Percentiles rank a stretch among this genome's conserved stretches.
These are phyloP conservation scores for Ganaspis sp. DNA, from an alignment of 1,140 invertebrate genomes.

Conservation along the genomic window DNA sequence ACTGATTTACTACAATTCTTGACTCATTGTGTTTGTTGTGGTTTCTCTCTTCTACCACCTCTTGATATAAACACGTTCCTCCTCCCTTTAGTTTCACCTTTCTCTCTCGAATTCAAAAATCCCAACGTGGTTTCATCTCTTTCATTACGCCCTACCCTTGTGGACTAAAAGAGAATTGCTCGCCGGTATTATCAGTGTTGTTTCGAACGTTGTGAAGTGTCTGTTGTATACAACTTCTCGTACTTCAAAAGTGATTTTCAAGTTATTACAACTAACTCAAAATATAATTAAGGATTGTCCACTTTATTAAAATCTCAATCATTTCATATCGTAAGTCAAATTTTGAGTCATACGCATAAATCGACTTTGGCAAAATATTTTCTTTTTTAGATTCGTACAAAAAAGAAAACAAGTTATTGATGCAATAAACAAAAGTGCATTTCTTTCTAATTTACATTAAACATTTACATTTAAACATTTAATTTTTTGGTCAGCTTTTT, in stretches of 20 bases:
- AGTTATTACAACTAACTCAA: neutral
- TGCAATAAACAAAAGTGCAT: too few relatives aligned
- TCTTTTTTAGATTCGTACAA: neutral
- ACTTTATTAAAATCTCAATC: neutral
- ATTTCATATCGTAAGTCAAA: neutral
- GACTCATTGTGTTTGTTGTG: slow-evolving; percentile 18
- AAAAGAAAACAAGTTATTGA: too few relatives aligned
- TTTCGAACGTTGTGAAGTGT: slow-evolving; percentile 49
- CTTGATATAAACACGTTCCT: slow-evolving; percentile 16
- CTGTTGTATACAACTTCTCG: neutral
- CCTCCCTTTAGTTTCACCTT: slow-evolving; percentile 4
- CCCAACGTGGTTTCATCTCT: neutral
- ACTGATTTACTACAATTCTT: slow-evolving; percentile 13
- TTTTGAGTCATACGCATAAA: neutral
- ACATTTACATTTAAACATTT: too few relatives aligned
- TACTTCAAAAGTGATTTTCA: neutral
- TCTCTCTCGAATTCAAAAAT: slow-evolving; percentile 30
- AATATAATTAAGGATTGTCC: neutral
- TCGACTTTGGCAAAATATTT: neutral
- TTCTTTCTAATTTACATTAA: too few relatives aligned
- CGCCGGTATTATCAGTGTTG: slow-evolving; percentile 49
- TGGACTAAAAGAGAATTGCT: slow-evolving; percentile 16
- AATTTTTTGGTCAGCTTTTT: too few relatives aligned
- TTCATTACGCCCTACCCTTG: slow-evolving; percentile 39
- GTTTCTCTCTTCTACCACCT: slow-evolving; percentile 4